Evolutionary conservation across 2,113 vertebrate species (phyloP), one percentile per base, ranked within the genome.

Genomic region (Callionymus lyra): DNA sequence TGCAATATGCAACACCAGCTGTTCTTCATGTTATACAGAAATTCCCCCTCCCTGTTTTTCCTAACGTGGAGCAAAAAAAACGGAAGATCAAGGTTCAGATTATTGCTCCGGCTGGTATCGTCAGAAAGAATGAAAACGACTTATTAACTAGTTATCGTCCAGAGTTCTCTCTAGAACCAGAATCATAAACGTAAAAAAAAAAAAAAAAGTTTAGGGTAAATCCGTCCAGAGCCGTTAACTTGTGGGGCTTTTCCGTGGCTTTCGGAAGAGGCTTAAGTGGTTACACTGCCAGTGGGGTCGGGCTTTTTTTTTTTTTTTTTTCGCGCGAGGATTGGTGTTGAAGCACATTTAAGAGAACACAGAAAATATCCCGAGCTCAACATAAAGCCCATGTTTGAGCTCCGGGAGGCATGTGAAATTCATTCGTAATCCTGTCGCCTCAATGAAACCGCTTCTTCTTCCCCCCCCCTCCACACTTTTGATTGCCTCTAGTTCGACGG

Each of bases 211-310:
- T 59, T 34, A 37, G 57, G 39, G 56, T 56, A 64, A 68, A 79
- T 74, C 72, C 68, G 50, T 43, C 45, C 64, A 35, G 42, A 75
- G 59, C 48, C 45, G 6, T 14, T 47, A 55, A 63, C 61, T 73
- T 65, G 61, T 44, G 39, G 62, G 47, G 69, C 60, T 77, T 74
- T 66, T 58, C 63, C 64, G 52, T 31, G 60, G 58, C 67, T 74
- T 65, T 72, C 43, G 59, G 58, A 69, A 50, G 61, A 73, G 58
- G 79, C 79, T 81, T 77, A 72, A 75, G 65, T 53, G 48, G 67
- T 72, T 72, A 64, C 65, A 49, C 46, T 70, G 70, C 70, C 68
- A 70, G 56, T 57, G 38, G 70, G 68, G 63, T 66, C 12, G 31
- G 27, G n/a, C n/a, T n/a, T n/a, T n/a, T n/a, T n/a, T n/a, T n/a